Conservation (phyloP, 2,113 vertebrate species). For the Numida meleagris region DNA sequence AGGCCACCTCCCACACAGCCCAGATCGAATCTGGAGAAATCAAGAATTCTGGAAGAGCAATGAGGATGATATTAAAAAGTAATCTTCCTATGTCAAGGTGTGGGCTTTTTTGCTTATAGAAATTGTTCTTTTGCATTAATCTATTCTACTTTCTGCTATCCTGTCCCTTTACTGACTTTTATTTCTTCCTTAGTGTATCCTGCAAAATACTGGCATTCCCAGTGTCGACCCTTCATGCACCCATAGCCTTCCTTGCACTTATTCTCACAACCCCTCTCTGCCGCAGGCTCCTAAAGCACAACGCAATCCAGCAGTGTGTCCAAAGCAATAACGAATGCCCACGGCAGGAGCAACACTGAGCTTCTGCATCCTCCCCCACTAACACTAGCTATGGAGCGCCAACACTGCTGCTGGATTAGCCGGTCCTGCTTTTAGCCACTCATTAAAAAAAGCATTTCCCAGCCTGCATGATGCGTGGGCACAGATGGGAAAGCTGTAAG, state of each 20-base stretch:
- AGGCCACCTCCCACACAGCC: not conserved
- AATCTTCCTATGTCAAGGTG: not conserved
- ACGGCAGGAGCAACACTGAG: not conserved
- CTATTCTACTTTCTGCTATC: not conserved
- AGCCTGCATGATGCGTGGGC: not conserved
- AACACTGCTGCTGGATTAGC: not conserved
- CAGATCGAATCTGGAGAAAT: not conserved
- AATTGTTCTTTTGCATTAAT: not conserved
- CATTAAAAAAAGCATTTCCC: not conserved
- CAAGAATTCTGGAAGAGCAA: not conserved
- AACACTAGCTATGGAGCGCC: not conserved
- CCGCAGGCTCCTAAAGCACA: not conserved
- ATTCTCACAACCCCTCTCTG: not conserved
- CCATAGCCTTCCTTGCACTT: not conserved
- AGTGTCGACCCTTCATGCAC: no score
- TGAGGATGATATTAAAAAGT: not conserved
- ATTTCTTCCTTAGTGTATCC: not conserved
- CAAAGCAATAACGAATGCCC: not conserved
- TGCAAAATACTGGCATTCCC: not conserved
- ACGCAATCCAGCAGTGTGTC: fast-evolving
- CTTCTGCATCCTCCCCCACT: not conserved
- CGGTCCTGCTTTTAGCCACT: not conserved
- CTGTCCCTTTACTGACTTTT: not conserved
- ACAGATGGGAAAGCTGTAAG: not conserved
- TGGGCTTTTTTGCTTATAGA: not conserved